Percentiles rank a stretch among this genome's conserved stretches.
Evolutionary conservation across 2,113 vertebrate species (phyloP).

Genomic region (Tenebrosternarchus preto): DNA sequence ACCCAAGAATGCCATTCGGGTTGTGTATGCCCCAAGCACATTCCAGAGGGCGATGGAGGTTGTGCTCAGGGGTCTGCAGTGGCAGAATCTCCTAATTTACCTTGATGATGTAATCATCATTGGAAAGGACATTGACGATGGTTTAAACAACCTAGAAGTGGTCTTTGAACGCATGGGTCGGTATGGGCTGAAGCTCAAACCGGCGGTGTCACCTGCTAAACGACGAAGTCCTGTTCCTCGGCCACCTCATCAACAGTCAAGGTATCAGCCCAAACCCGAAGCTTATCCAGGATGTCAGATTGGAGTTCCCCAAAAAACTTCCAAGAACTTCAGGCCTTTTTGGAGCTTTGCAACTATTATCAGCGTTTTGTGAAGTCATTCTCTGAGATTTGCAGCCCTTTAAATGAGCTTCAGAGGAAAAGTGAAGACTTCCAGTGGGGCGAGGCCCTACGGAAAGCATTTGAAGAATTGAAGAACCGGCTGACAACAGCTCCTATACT

Average conservation of each 20-base stretch:
- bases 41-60: constrained; percentile 30
- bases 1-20: constrained; percentile 23
- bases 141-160: too few species aligned
- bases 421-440: background rate
- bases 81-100: constrained; percentile 28
- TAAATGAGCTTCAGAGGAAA: background rate
- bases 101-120: constrained; percentile 30
- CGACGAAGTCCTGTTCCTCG: background rate
- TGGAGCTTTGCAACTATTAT: background rate
- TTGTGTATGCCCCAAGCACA: constrained; percentile 17
- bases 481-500: background rate
- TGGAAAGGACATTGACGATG: too few species aligned
- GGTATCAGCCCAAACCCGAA: background rate
- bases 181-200: too few species aligned
- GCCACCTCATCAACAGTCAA: background rate
- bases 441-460: background rate
- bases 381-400: background rate
- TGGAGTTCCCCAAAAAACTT: background rate
- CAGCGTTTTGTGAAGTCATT: background rate
- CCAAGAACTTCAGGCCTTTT: background rate
- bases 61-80: constrained; percentile 5
- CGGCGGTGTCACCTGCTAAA: too few species aligned
- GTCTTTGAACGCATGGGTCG: too few species aligned
- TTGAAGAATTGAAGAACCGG: background rate
- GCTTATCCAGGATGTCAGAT: background rate